Percentiles rank a stretch among this genome's conserved stretches.
phyloP scores from a whole-genome alignment of 2,797 vertebrate species.

The Poecilia picta region DNA sequence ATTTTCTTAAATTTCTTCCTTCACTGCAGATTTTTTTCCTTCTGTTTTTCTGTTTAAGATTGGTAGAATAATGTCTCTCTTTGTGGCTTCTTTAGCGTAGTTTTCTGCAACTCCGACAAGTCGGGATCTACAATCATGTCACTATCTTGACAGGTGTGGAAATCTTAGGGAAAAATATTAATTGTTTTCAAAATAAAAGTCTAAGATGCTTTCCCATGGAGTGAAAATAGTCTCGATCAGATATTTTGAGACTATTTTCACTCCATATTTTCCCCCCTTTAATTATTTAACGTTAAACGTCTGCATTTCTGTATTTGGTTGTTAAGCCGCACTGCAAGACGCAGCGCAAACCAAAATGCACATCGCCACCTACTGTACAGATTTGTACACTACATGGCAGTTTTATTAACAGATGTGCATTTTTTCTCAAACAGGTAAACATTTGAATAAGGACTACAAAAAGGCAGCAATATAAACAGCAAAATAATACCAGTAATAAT shows the following conservation, averaged over 20 bases:
- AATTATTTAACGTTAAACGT: no score
- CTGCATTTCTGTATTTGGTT: no score
- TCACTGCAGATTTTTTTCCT: background rate
- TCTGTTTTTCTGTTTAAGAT: background rate
- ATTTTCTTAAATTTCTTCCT: background rate
- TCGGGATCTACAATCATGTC: background rate
- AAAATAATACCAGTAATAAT: background rate
- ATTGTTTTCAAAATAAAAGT: no score
- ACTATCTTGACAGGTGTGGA: background rate
- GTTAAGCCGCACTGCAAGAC: background rate
- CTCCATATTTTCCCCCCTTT: no score
- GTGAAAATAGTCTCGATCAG: no score
- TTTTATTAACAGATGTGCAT: background rate
- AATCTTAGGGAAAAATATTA: no score
- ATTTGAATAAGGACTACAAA: background rate
- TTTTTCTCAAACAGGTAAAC: background rate
- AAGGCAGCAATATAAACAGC: background rate
- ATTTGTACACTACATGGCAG: background rate
- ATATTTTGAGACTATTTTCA: no score
- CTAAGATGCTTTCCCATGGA: no score
- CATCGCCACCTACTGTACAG: constrained; percentile 4
- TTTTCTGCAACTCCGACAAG: background rate
- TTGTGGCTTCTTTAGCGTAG: background rate
- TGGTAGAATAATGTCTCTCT: background rate
- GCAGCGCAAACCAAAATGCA: background rate